Conservation (phyloP, 2,113 vertebrate genomes). For the Dromiciops gliroides region DNA sequence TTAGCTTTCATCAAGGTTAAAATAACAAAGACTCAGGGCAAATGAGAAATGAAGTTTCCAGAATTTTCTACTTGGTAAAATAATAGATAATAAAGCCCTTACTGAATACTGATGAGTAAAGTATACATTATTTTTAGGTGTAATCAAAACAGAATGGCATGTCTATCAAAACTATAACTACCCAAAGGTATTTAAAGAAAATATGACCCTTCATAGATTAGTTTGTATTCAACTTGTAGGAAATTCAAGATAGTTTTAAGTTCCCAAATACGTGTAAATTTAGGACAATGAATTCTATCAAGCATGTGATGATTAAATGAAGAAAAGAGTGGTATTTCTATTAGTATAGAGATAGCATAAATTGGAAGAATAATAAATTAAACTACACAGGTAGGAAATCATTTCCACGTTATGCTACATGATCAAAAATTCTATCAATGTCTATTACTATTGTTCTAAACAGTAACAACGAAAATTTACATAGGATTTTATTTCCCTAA, state of each 20-base stretch:
- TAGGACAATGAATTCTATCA: slow-evolving; percentile 68
- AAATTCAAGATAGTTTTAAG: slow-evolving; percentile 51
- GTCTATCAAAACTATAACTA: background rate
- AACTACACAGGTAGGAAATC: slow-evolving; percentile 61
- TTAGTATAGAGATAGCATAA: slow-evolving; percentile 59
- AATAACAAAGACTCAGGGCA: background rate
- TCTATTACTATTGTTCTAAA: slow-evolving; percentile 53
- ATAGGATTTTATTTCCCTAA: slow-evolving; percentile 58
- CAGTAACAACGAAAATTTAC: slow-evolving; percentile 33
- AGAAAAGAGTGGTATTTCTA: slow-evolving; percentile 66
- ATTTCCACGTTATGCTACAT: slow-evolving; percentile 57
- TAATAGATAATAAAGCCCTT: background rate
- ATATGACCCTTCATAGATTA: background rate
- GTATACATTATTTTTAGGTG: background rate
- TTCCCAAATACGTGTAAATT: slow-evolving; percentile 66
- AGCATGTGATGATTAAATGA: slow-evolving; percentile 67
- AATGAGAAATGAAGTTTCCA: background rate
- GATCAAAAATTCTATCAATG: slow-evolving; percentile 54
- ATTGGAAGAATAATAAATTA: slow-evolving; percentile 63
- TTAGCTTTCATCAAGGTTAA: background rate
- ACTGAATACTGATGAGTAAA: background rate
- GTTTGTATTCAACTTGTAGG: background rate
- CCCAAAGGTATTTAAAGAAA: slow-evolving; percentile 2
- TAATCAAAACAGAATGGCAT: background rate
- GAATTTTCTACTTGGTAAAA: slow-evolving; percentile 18